Evolutionary conservation across 2,888 invertebrate genomes (phyloP), one percentile per base, ranked within the genome.

Genomic region (Apoda limacodes): DNA sequence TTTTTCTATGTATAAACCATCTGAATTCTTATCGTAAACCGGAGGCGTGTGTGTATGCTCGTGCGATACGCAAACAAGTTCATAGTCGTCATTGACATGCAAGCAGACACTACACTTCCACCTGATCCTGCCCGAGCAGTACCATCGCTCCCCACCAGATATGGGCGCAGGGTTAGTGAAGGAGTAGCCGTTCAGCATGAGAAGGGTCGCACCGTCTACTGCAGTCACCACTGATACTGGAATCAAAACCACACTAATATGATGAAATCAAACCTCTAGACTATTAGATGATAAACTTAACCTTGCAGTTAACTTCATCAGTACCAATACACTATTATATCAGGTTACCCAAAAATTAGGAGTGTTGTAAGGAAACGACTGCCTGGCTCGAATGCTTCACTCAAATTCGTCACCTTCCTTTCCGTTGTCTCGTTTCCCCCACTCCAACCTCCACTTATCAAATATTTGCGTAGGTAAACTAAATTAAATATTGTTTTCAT

Each of bases 141-240:
- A 75, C 78, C 80, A 78, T 1, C 74, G 46, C 30, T 76, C 80
- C 2, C 80, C 80, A 2, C 70, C 68, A 3, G 60, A 48, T 54
- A 78, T 65, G 1, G 76, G 78, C 1, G 71, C 61, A 0, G 78
- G 80, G 34, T 70, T 72, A n/a, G 59, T 55, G 49, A 74, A 80
- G 6, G 70, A 71, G 35, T 64, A 80, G 1, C 71, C 68, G 46
- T 75, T 69, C 11, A 78, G 56, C 67, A 80, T 70, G 14, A 81
- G 62, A 1, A 80, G 54, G 0, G 74, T 68, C 2, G 78, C 78
- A 3, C 81, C 80, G 36, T 75, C 60, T 34, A 76, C 57, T 3
- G 76, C 68, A 7, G 78, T 80, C 32, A 78, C 80, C 40, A 80
- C 75, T 39, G 59, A 48, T 47, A 81, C 80, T 81, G 76, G 34